phyloP scores from a whole-genome alignment of 1,140 invertebrate species.

The Contarinia nasturtii region DNA sequence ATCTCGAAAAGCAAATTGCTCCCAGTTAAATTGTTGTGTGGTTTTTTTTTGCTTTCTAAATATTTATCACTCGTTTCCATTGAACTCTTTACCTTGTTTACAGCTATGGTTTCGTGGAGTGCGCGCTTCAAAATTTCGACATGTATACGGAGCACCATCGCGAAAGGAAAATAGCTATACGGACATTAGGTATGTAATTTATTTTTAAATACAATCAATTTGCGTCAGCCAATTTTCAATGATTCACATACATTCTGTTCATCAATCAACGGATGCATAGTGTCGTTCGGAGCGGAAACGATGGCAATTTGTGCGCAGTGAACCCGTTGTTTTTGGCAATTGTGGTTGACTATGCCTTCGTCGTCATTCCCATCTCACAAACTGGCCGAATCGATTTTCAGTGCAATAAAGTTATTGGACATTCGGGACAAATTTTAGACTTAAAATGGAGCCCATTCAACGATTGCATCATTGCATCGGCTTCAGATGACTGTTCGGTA shows the following conservation, averaged over 20 bases:
- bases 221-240: no score
- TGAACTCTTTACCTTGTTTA: not conserved
- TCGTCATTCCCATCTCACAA: conserved; percentile 65
- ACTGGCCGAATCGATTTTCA: conserved; percentile 59
- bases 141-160: conserved; percentile 76
- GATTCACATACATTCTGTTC: no score
- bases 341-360: conserved; percentile 84
- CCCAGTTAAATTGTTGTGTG: no score
- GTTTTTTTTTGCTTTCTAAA: no score
- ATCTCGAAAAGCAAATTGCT: no score
- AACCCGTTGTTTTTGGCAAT: conserved; percentile 90
- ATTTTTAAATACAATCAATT: no score
- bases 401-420: conserved; percentile 57
- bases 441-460: conserved; percentile 86
- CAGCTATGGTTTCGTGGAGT: conserved; percentile 70
- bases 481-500: conserved; percentile 82
- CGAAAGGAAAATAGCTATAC: conserved; percentile 82
- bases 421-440: conserved; percentile 64
- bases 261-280: conserved; percentile 25
- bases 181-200: conserved; percentile 34
- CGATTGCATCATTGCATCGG: conserved; percentile 89
- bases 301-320: conserved; percentile 79
- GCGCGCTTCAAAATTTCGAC: conserved; percentile 75
- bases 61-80: no score
- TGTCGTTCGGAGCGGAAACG: conserved; percentile 81